Evolutionary conservation across 2,113 vertebrate species (phyloP).

Genomic region (Anguilla japonica): DNA sequence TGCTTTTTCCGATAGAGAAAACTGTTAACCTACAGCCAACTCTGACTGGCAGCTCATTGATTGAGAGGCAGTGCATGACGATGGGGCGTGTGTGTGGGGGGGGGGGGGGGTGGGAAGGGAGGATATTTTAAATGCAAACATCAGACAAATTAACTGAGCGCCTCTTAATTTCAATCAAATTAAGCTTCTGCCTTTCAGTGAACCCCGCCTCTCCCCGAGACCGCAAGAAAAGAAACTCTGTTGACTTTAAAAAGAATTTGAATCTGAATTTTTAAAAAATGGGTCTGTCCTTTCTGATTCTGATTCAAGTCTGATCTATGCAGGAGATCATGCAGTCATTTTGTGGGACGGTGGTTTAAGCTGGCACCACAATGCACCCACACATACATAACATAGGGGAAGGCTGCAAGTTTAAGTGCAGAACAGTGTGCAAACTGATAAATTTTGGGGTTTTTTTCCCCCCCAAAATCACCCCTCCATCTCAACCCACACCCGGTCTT

Average conservation of each 20-base stretch:
- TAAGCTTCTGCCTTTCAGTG: background rate
- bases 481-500: background rate
- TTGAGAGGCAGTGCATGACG: slow-evolving; percentile 12
- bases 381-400: background rate
- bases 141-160: background rate
- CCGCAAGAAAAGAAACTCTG: too few relatives aligned
- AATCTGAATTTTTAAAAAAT: too few relatives aligned
- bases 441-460: too few relatives aligned
- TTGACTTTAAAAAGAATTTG: too few relatives aligned
- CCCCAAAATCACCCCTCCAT: background rate
- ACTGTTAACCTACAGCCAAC: slow-evolving; percentile 34
- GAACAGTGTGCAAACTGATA: background rate
- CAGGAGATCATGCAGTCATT: background rate
- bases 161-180: background rate
- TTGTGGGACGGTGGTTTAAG: background rate
- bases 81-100: background rate
- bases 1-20: slow-evolving; percentile 60
- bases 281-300: too few relatives aligned
- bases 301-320: background rate
- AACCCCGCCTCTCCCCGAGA: background rate
- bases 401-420: background rate
- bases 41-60: slow-evolving; percentile 32
- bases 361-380: background rate
- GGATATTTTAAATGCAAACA: background rate
- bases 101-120: background rate